Conservation (phyloP, 2,113 vertebrate genomes). For the Uropsilus gracilis region DNA sequence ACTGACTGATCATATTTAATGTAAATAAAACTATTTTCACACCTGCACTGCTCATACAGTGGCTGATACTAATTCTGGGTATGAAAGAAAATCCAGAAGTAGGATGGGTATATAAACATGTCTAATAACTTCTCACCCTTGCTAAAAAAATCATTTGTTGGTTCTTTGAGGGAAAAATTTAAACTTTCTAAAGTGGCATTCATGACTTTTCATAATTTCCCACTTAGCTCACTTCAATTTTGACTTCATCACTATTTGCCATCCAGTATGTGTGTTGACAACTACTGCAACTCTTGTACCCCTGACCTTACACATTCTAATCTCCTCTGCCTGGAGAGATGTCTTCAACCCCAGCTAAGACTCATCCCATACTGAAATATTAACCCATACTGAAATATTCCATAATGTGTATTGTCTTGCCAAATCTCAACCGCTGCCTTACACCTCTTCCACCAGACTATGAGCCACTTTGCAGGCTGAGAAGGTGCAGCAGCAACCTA, state of each 20-base stretch:
- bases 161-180: neutral
- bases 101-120: neutral
- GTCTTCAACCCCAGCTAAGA: neutral
- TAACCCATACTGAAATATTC: neutral
- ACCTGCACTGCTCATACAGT: neutral
- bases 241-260: neutral
- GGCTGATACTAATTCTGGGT: neutral
- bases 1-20: neutral
- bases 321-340: neutral
- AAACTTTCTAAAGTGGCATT: slow-evolving; percentile 12
- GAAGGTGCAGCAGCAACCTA: neutral
- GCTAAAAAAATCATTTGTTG: slow-evolving; percentile 6
- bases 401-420: neutral
- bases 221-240: neutral
- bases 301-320: neutral
- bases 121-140: slow-evolving; percentile 2
- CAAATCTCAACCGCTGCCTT: neutral
- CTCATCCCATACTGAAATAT: neutral
- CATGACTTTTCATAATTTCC: slow-evolving; percentile 15
- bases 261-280: neutral
- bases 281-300: neutral
- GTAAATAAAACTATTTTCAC: neutral
- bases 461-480: neutral
- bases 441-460: neutral
- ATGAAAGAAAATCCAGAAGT: neutral